Percentiles rank a stretch among this genome's conserved stretches.
phyloP scores from a whole-genome alignment of 2,113 vertebrate genomes.

The Cynocephalus volans region DNA sequence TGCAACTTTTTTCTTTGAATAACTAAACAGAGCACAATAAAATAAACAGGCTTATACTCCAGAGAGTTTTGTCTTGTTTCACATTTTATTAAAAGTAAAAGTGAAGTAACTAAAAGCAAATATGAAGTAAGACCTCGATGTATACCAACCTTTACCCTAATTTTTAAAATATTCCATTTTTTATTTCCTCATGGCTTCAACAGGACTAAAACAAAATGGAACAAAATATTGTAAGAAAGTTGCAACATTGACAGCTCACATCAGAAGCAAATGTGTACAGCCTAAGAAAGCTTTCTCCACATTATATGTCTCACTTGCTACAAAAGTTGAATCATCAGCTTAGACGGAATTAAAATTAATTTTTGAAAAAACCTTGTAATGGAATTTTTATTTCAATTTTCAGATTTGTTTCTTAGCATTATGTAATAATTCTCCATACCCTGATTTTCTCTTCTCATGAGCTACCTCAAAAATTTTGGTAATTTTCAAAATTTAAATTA shows the following conservation, averaged over 20 bases:
- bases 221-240: conserved; percentile 8
- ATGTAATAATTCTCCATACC: neutral
- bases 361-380: neutral
- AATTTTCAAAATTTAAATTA: conserved; percentile 58
- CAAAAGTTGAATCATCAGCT: conserved; percentile 21
- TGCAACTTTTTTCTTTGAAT: conserved; percentile 86
- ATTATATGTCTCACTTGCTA: neutral
- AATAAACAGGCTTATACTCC: conserved; percentile 89
- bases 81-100: conserved; percentile 86
- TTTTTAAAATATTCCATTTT: conserved; percentile 62
- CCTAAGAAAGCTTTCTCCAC: neutral
- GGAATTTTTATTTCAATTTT: neutral
- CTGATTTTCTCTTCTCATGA: neutral
- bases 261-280: conserved; percentile 47
- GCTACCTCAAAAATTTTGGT: neutral
- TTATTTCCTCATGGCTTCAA: conserved; percentile 41
- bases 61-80: conserved; percentile 86
- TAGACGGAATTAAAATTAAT: conserved; percentile 3
- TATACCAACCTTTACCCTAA: conserved; percentile 54
- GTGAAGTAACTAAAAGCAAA: conserved; percentile 72
- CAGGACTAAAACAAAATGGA: conserved; percentile 21
- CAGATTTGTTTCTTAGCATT: neutral
- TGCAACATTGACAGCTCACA: neutral
- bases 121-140: conserved; percentile 49
- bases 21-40: conserved; percentile 91